Base-by-base conservation (phyloP, 2,888 invertebrate species). In the Polyommatus icarus region DNA sequence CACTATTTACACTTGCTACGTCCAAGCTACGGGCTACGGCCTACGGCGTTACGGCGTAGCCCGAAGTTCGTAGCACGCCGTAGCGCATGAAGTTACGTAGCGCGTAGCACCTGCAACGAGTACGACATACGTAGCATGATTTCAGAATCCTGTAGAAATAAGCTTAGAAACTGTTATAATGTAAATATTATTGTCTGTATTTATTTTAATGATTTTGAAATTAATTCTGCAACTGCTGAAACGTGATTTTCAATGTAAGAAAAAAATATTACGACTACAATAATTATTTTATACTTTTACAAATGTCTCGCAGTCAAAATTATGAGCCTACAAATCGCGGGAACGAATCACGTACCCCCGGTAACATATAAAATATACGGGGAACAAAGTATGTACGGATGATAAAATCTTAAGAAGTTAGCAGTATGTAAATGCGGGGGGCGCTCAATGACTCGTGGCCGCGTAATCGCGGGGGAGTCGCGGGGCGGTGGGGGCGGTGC, bases 381-480 rank as follows among this genome's bases (percentile, higher is more conserved):
- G 46, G 29, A 75, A 75, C 50, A 75, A 75, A 75, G 75, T 75
- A 54, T 75, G 75, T 75, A 75, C 75, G 75, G 75, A 75, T 75
- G 75, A 75, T 75, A 75, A 75, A 75, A 75, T 75, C 75, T 75
- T 75, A 75, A 75, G 75, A 75, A 75, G 75, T 75, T 75, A 75
- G 75, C 75, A 75, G 76, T 81, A 80, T 81, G 81, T 82, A 80
- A 77, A 80, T 82, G 81, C 50, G 73, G 76, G 32, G 54, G 77
- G 59, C 75, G 75, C 75, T 79, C 81, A 79, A 81, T 81, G 79
- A 80, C 77, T 77, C 80, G 78, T 59, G 76, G 71, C 78, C 57
- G 46, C 76, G 50, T 80, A 77, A 80, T 78, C 76, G 77, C 8
- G 79, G 78, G 77, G 78, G 81, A 80, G 81, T 29, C 67, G 79